Evolutionary conservation across 2,113 vertebrate species (phyloP).

Genomic region (Microtus oregoni): DNA sequence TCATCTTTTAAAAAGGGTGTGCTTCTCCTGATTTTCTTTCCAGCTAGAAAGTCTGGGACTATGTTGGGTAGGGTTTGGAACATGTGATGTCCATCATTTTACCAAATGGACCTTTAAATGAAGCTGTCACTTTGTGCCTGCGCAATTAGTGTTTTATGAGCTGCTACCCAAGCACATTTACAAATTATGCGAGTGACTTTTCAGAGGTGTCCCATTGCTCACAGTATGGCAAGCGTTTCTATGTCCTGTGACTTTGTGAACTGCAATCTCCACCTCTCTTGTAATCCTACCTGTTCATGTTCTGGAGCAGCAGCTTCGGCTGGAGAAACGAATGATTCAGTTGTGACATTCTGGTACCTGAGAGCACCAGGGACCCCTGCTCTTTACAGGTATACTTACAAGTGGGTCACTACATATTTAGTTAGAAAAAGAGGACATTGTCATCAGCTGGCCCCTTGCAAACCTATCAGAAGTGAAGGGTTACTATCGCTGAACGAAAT

Average conservation of each 20-base stretch:
- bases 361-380: not conserved
- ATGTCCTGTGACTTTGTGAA: not conserved
- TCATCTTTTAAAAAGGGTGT: constrained; percentile 21
- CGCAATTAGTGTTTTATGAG: constrained; percentile 50
- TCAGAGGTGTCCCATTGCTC: not conserved
- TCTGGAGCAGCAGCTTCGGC: not conserved
- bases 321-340: not conserved
- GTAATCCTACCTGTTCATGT: not conserved
- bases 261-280: constrained; percentile 2
- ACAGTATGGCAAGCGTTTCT: not conserved
- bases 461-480: constrained; percentile 11
- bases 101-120: constrained; percentile 56
- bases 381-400: constrained; percentile 5
- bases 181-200: constrained; percentile 42
- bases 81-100: not conserved
- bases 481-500: not conserved
- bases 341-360: not conserved
- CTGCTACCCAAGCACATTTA: constrained; percentile 12
- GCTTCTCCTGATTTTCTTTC: constrained; percentile 37
- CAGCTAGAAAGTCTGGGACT: not conserved
- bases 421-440: constrained; percentile 20
- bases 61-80: not conserved
- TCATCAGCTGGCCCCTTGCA: not conserved
- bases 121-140: constrained; percentile 54
- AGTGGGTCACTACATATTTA: constrained; percentile 11